A percentile compares a stretch with the other conserved stretches of the same genome.
Conservation (phyloP, 2,797 vertebrate genomes). For the Sebastiscus albofasciatus region DNA sequence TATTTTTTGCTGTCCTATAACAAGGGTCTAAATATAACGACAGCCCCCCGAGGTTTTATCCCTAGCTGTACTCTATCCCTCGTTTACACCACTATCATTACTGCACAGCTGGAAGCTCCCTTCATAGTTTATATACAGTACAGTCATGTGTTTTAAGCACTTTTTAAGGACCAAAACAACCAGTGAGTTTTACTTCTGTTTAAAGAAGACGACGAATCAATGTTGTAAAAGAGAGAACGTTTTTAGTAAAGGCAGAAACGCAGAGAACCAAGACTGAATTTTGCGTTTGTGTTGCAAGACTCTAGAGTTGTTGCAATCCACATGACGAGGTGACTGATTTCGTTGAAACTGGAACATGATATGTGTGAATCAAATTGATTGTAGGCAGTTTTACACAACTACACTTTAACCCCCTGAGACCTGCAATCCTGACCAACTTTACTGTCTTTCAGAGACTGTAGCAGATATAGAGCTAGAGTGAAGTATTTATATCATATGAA, state of each 20-base stretch:
- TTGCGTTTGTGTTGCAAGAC: neutral
- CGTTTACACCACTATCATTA: neutral
- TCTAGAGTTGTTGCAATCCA: neutral
- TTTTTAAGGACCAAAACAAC: neutral
- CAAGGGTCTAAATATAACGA: neutral
- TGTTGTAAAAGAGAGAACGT: neutral
- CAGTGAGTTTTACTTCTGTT: neutral
- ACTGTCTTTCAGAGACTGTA: no score
- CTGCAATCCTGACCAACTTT: rapidly evolving
- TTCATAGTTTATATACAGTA: neutral
- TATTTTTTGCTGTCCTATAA: neutral
- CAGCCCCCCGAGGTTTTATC: neutral
- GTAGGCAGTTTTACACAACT: neutral
- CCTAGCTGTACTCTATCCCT: neutral
- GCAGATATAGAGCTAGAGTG: no score
- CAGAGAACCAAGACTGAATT: neutral
- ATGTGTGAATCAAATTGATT: neutral
- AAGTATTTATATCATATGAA: no score
- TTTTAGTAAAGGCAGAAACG: neutral
- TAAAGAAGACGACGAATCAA: neutral
- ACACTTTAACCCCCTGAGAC: no score
- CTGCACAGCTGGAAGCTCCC: neutral
- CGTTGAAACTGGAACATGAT: neutral
- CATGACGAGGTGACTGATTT: neutral
- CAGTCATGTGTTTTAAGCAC: neutral